A percentile compares a stretch with the other conserved stretches of the same genome.
phyloP scores from a whole-genome alignment of 2,888 invertebrate species.

The Aethes cnicana region DNA sequence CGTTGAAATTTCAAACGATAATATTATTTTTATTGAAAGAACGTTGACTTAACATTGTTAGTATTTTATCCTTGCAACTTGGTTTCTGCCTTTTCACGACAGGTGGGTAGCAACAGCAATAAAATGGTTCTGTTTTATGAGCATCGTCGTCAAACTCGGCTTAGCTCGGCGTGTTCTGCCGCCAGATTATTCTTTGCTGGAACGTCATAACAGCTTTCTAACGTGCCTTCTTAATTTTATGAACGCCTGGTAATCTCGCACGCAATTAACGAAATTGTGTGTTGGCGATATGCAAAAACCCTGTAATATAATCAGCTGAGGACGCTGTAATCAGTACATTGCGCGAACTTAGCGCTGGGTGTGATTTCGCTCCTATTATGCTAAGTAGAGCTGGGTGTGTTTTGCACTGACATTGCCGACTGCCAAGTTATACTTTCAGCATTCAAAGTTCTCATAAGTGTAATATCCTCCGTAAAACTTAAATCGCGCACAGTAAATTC shows the following conservation, averaged over 20 bases:
- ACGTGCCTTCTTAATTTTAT: constrained; percentile 55
- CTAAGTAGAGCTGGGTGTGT: constrained; percentile 18
- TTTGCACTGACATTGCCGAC: constrained; percentile 15
- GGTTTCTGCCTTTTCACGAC: constrained; percentile 40
- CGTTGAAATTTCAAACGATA: constrained; percentile 28
- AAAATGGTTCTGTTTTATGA: constrained; percentile 69
- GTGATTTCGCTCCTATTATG: constrained; percentile 27
- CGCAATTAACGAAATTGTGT: constrained; percentile 22
- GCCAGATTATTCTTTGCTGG: constrained; percentile 37
- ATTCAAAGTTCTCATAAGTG: neutral
- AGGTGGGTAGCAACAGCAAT: constrained; percentile 53
- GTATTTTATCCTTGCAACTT: constrained; percentile 42
- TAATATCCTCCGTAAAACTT: neutral
- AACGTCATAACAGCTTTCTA: constrained; percentile 43
- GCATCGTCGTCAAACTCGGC: constrained; percentile 61
- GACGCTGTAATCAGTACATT: constrained; percentile 12
- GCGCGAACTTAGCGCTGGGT: constrained; percentile 18
- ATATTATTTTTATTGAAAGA: constrained; percentile 32
- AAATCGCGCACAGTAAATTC: too few relatives aligned
- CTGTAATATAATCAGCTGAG: constrained; percentile 18
- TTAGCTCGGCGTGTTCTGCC: constrained; percentile 48
- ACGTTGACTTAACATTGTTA: constrained; percentile 42
- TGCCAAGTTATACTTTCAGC: constrained; percentile 6
- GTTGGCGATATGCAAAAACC: constrained; percentile 27
- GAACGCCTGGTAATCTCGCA: constrained; percentile 34